Base-by-base conservation (phyloP, 1,140 invertebrate genomes). In the Drosophila rhopaloa region DNA sequence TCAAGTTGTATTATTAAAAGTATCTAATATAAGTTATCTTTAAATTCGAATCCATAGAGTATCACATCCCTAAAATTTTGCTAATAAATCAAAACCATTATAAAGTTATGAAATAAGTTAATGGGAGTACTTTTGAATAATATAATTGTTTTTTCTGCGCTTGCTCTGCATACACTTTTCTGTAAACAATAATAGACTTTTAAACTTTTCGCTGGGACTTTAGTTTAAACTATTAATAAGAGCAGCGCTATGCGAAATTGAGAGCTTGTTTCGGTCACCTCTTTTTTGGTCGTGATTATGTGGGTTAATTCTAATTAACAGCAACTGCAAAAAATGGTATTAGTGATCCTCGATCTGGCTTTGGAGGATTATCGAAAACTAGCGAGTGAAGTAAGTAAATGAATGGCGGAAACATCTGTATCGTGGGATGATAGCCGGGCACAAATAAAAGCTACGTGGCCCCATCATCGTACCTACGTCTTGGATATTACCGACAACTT, bases 391-490 rank as follows among this genome's bases (percentile, higher is more conserved):
- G 27, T 56, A 47, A 37, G 65, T 70, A 29, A 58, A 72, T 71
- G 65, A 41, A 70, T 63, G 65, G 67, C 46, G 40, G 44, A 38
- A 47, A 55, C 53, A 71, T 48, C 67, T 71, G 44, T 56, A 43
- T 67, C n/a, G 59, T 51, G 62, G 62, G 65, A 66, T 67, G 61
- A 41, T 46, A 24, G 65, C 46, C 46, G 56, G 57, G 63, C 44
- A 16, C 27, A 27, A 48, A 58, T 41, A n/a, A 57, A 71, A 71
- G 53, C 54, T 60, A 47, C 62, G 43, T 27, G 50, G 67, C 38
- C 48, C 29, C 61, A 59, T 60, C 57, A 67, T 82, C 83, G 80
- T 88, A 88, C 83, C 83, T 88, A 76, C 80, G 78, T 86, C 82
- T 60, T 68, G 50, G 47, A 80, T 38, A 84, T 80, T 85, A 73